These are phyloP conservation scores for Hydropsyche betteni DNA, from an alignment of 2,888 invertebrate species.

Conservation along the genomic window DNA sequence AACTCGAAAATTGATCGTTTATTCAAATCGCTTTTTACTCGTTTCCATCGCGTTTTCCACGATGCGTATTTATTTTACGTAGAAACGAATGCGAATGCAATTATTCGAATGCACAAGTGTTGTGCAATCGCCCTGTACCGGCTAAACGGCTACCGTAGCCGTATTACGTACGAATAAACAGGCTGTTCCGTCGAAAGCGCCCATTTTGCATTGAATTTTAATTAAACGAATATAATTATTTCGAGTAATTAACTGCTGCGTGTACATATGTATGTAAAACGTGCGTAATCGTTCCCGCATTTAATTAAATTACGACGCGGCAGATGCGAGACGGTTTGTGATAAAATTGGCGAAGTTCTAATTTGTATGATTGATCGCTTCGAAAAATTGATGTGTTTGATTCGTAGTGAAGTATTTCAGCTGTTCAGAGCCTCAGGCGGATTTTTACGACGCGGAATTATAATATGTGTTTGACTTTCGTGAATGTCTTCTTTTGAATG, in stretches of 20 bases:
- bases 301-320: no score
- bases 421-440: background rate
- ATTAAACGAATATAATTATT: background rate
- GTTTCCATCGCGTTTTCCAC: background rate
- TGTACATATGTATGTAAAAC: no score
- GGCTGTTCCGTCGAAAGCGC: conserved; percentile 2
- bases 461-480: background rate
- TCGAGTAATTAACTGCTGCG: no score
- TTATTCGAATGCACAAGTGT: conserved; percentile 18
- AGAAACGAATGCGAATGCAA: conserved; percentile 15
- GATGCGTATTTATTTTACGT: conserved; percentile 15
- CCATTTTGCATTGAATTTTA: background rate
- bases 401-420: no score
- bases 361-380: no score
- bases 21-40: background rate
- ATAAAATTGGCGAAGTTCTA: no score
- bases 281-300: no score
- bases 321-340: no score
- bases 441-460: background rate
- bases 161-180: conserved; percentile 8
- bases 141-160: conserved; percentile 28
- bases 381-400: no score
- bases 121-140: conserved; percentile 30
- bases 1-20: background rate
- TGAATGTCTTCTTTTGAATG: background rate